Evolutionary conservation across 2,113 vertebrate species (phyloP).

Genomic region (Dromiciops gliroides): DNA sequence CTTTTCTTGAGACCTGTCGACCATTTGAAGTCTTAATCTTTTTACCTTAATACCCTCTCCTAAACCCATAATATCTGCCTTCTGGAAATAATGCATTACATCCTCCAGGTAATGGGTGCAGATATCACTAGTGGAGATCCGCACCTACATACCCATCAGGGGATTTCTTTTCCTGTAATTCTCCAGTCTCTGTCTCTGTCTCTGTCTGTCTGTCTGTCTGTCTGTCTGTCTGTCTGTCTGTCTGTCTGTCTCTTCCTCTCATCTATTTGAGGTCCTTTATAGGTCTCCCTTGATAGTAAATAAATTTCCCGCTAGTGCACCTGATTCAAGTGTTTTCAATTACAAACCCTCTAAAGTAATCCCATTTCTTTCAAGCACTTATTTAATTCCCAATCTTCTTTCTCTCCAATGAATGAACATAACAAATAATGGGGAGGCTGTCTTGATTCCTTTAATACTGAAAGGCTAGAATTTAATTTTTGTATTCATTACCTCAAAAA

Average conservation of each 20-base stretch:
- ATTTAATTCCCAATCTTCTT: slow-evolving; percentile 56
- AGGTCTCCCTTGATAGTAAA: slow-evolving; percentile 71
- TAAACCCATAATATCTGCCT: background rate
- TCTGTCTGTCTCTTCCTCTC: slow-evolving; percentile 48
- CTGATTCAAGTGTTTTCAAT: slow-evolving; percentile 71
- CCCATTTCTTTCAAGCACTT: slow-evolving; percentile 68
- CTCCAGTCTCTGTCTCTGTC: background rate
- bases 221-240: too few species aligned
- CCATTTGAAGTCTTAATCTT: background rate
- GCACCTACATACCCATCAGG: slow-evolving; percentile 57
- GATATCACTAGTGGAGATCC: slow-evolving; percentile 59
- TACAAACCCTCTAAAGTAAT: slow-evolving; percentile 69
- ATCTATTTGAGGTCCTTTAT: slow-evolving; percentile 78
- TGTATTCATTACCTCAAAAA: slow-evolving; percentile 52
- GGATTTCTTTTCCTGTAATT: slow-evolving; percentile 61
- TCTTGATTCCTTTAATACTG: background rate
- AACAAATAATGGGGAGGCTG: slow-evolving; percentile 46
- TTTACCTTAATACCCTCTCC: slow-evolving; percentile 19
- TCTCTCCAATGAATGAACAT: slow-evolving; percentile 48
- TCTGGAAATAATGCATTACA: slow-evolving; percentile 35
- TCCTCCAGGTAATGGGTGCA: slow-evolving; percentile 28
- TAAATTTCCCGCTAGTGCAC: slow-evolving; percentile 72
- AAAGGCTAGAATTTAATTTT: slow-evolving; percentile 40
- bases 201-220: too few species aligned
- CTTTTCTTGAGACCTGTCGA: background rate